Conservation (phyloP, 2,797 vertebrate genomes). For the Naso thynnoides region DNA sequence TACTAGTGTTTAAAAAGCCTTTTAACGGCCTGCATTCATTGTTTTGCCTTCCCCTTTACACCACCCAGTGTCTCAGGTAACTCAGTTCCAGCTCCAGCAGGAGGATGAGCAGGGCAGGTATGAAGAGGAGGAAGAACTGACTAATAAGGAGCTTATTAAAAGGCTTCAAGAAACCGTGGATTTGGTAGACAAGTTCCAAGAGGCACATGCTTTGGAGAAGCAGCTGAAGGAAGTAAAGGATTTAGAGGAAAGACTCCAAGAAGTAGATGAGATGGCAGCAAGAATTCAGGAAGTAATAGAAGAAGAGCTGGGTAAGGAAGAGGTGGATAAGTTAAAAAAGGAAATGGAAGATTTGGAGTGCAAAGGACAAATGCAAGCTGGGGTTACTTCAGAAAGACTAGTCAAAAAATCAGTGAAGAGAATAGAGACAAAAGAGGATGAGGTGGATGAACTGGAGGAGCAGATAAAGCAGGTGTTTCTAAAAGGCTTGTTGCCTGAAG, state of each 20-base stretch:
- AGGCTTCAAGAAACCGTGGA: constrained; percentile 49
- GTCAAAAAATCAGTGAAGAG: constrained; percentile 41
- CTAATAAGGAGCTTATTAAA: constrained; percentile 44
- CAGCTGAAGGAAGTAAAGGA: constrained; percentile 74
- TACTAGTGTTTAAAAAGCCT: background rate
- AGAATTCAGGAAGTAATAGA: constrained; percentile 71
- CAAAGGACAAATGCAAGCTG: constrained; percentile 16
- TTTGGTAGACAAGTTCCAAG: constrained; percentile 59
- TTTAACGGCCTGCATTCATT: background rate
- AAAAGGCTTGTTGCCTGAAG: constrained; percentile 70
- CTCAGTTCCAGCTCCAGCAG: constrained; percentile 39
- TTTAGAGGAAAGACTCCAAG: constrained; percentile 77
- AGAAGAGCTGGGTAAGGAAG: constrained; percentile 64
- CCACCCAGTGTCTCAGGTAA: constrained; percentile 52
- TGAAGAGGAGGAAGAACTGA: constrained; percentile 27
- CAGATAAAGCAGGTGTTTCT: constrained; percentile 79
- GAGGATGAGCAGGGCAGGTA: constrained; percentile 37
- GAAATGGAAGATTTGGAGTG: constrained; percentile 41
- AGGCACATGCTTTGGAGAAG: constrained; percentile 62
- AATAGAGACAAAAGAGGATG: constrained; percentile 18
- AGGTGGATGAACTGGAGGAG: constrained; percentile 75
- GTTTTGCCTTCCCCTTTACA: constrained; percentile 33
- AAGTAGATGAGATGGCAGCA: constrained; percentile 71
- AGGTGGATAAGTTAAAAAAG: constrained; percentile 57
- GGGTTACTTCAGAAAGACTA: constrained; percentile 14